Evolutionary conservation across 2,888 invertebrate species (phyloP).

Genomic region (Bugulina stolonifera): DNA sequence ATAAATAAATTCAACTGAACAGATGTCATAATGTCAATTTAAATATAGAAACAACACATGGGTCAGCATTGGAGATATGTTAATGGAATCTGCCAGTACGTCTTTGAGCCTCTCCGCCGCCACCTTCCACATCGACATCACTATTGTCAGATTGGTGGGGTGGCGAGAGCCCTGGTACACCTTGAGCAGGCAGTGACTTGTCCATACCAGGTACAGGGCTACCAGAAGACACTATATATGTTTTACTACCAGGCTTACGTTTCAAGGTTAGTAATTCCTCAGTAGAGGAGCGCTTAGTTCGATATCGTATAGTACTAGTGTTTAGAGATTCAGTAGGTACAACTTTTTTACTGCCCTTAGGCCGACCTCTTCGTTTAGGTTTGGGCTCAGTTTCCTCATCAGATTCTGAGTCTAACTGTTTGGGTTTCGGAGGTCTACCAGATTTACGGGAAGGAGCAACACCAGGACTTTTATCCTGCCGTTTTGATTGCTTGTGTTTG

Average conservation of each 20-base stretch:
- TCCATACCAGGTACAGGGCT: neutral
- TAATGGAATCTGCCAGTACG: too few relatives aligned
- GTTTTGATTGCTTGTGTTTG: neutral
- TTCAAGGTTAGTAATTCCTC: neutral
- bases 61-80: too few relatives aligned
- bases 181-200: too few relatives aligned
- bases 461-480: neutral
- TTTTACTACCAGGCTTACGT: neutral
- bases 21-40: too few relatives aligned
- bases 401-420: slow-evolving; percentile 17
- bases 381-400: neutral
- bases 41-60: too few relatives aligned
- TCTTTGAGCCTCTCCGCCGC: too few relatives aligned
- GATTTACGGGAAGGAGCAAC: slow-evolving; percentile 10
- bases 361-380: neutral
- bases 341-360: slow-evolving; percentile 11
- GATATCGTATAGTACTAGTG: neutral
- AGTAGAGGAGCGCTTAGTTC: neutral
- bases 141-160: slow-evolving; percentile 3
- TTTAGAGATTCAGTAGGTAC: neutral
- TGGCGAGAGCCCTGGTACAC: neutral
- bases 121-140: neutral
- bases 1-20: too few relatives aligned
- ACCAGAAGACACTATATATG: neutral
- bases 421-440: neutral